phyloP scores from a whole-genome alignment of 2,888 invertebrate genomes.

The Cephus sareptanus region DNA sequence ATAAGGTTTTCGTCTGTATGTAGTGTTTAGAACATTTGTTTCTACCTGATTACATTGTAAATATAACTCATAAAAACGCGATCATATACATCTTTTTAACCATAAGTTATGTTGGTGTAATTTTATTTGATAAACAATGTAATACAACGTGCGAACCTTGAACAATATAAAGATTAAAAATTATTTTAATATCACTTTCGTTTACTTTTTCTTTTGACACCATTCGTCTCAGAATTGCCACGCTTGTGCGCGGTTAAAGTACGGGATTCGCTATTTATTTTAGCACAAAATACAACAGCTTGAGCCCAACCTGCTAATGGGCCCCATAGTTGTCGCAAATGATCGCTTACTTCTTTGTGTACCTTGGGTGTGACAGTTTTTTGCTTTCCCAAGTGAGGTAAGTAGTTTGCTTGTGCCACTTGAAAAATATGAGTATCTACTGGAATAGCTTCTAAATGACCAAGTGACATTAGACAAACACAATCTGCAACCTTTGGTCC shows the following conservation, averaged over 20 bases:
- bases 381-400: slow-evolving; percentile 78
- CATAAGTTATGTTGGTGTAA: background rate
- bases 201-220: slow-evolving; percentile 19
- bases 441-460: slow-evolving; percentile 88
- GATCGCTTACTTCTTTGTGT: slow-evolving; percentile 86
- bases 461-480: slow-evolving; percentile 95
- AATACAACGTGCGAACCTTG: background rate
- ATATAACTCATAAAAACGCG: background rate
- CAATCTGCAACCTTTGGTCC: slow-evolving; percentile 99
- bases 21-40: background rate
- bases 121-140: background rate
- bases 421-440: slow-evolving; percentile 97
- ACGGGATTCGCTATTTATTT: slow-evolving; percentile 44
- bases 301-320: slow-evolving; percentile 95
- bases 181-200: slow-evolving; percentile 11
- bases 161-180: background rate
- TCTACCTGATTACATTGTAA: background rate
- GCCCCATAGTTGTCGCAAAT: slow-evolving; percentile 85
- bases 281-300: slow-evolving; percentile 74
- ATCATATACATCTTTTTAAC: background rate
- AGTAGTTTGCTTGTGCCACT: slow-evolving; percentile 84
- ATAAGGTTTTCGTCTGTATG: background rate
- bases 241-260: background rate
- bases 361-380: slow-evolving; percentile 85
- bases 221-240: background rate